Base-by-base conservation (phyloP, 2,888 invertebrate genomes). In the Hypsopygia costalis region DNA sequence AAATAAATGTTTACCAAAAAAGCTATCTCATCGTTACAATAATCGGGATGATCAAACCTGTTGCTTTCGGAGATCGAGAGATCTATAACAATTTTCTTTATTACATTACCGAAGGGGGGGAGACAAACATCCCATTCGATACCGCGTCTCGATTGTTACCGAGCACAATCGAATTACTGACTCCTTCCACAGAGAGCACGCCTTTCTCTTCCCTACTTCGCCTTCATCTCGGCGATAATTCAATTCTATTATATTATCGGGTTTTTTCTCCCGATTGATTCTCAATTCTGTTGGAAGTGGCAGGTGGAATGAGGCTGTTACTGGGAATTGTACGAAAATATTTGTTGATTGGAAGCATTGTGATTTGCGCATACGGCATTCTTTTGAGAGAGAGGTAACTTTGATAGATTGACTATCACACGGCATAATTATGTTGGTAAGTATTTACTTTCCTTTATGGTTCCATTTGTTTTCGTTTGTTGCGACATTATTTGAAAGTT, bases 121-220 rank as follows among this genome's bases (percentile, higher is more conserved):
- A 61, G 57, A 59, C 69, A 73, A 80, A 78, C 77, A 73, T 60
- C 63, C 70, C 58, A 70, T 67, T 70, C 66, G 69, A 76, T 76
- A 74, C 71, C 59, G 52, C 55, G 52, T 69, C 64, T 58, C 63
- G 67, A 76, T 83, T 85, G 85, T 82, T 82, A 79, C 76, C 67
- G 71, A 80, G 76, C 67, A 81, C 81, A 87, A 86, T 83, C 77
- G 80, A 81, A 85, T 87, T 86, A 85, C 76, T 64, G 71, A 77
- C 74, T 78, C 74, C 70, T 69, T 73, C 67, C 61, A 66, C 55
- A 25, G 25, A 3, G 21, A 58, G 47, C 47, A 32, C 36, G 41
- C 40, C 36, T 43, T 43, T 46, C 36, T 31, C 33, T 31, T 35
- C 34, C 58, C 49, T 55, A 60, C 64, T 55, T 69, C 69, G 72